phyloP scores from a whole-genome alignment of 2,113 vertebrate species.

The Mastomys coucha region DNA sequence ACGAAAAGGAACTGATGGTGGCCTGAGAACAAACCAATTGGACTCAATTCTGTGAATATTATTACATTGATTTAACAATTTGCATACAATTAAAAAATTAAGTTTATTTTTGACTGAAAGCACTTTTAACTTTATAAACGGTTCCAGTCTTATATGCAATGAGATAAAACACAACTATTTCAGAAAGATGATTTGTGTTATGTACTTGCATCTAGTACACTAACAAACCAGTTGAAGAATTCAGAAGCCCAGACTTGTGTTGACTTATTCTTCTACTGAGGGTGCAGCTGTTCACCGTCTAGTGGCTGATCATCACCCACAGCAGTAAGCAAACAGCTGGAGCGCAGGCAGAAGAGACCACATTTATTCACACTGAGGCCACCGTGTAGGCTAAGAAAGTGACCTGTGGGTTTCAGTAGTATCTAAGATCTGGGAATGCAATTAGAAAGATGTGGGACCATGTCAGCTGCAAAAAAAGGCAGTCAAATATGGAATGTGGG shows the following conservation, averaged over 20 bases:
- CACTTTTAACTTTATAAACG: not conserved
- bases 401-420: not conserved
- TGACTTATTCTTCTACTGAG: not conserved
- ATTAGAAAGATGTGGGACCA: not conserved
- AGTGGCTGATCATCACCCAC: not conserved
- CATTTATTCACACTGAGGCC: not conserved
- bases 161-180: slow-evolving; percentile 24
- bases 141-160: too few species aligned
- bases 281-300: not conserved
- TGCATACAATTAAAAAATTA: slow-evolving; percentile 32
- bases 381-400: not conserved
- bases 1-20: slow-evolving; percentile 5
- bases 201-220: not conserved
- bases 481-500: not conserved
- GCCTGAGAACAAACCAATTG: not conserved
- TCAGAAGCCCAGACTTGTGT: not conserved
- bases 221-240: not conserved
- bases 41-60: slow-evolving; percentile 10
- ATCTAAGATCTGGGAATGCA: slow-evolving; percentile 33
- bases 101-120: slow-evolving; percentile 35
- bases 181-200: not conserved
- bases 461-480: slow-evolving; percentile 10
- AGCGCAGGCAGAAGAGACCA: not conserved
- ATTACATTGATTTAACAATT: not conserved
- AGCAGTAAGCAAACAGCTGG: slow-evolving; percentile 52